Conservation (phyloP, 2,113 vertebrate species). For the Nannospalax galili region DNA sequence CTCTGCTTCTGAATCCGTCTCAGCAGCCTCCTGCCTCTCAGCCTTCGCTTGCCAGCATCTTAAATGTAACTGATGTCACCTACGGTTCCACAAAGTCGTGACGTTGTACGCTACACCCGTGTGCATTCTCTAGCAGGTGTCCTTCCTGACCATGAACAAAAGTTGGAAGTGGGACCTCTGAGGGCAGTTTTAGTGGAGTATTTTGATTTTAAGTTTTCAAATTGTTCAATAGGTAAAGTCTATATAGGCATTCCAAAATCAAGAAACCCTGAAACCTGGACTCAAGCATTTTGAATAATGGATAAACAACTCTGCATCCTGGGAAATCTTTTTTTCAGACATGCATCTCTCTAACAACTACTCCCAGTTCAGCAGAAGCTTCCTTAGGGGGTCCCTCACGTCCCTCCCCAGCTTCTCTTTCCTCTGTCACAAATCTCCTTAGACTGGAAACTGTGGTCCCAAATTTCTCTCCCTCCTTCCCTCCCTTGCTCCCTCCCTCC, state of each 20-base stretch:
- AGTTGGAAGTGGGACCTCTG: no score
- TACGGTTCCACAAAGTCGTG: background rate
- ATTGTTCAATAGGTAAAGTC: background rate
- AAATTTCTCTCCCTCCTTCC: no score
- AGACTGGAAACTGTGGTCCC: background rate
- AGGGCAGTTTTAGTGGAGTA: background rate
- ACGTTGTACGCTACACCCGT: background rate
- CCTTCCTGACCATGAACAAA: background rate
- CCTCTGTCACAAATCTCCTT: background rate
- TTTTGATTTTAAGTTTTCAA: background rate
- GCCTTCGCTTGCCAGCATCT: background rate
- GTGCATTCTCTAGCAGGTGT: no score
- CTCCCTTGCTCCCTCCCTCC: no score
- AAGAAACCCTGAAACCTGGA: background rate
- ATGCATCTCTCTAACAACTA: background rate
- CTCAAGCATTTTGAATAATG: background rate
- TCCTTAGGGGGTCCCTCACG: background rate
- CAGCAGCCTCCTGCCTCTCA: background rate
- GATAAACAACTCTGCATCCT: no score
- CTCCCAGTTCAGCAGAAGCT: rapidly evolving
- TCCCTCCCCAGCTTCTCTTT: background rate
- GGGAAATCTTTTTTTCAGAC: background rate
- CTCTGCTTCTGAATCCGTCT: no score
- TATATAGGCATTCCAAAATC: background rate
- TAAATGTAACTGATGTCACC: background rate